Evolutionary conservation across 1,140 invertebrate genomes (phyloP), one percentile per base, ranked within the genome.

Genomic region (Chelonus insularis): DNA sequence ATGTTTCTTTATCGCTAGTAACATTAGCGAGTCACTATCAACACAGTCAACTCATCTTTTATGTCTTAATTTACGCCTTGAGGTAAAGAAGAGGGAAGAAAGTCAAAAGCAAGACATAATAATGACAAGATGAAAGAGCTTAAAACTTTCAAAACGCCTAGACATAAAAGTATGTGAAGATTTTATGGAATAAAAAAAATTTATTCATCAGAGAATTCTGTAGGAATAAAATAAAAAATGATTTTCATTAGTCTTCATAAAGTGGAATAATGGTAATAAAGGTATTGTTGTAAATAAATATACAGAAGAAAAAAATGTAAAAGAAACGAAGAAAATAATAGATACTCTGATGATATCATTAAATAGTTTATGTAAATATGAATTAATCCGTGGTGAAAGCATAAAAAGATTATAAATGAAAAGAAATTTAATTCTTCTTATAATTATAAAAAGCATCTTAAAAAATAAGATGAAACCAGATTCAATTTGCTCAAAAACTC

Each of bases 21-120:
- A 71, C 68, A 64, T 72, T 72, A 72, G 72, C 69, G 68, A 59
- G 63, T 66, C 64, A 18, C 62, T 20, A 58, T 62, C 25, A 29
- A 29, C 64, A 62, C 61, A 61, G 32, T 62, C 21, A 56, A 60
- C 59, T 73, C 69, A 72, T 71, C 63, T 74, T 74, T 74, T 72
- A 74, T 67, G 69, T 62, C 61, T 65, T 68, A 72, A 74, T 74
- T 74, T 72, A 71, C 68, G 68, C 63, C 68, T 62, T 57, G 29
- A 41, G 60, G 32, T 18, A 41, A 60, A 48, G 43, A 39, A 55
- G 36, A 54, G 32, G 62, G n/a, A 20, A 54, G 55, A 43, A 9
- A 39, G n/a, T 23, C 23, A 51, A 43, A 34, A 36, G 32, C 50
- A 45, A 14, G 48, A 25, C 37, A 55, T 36, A 25, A 58, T 56